Conservation (phyloP, 2,888 invertebrate species). For the Bimastos eiseni region DNA sequence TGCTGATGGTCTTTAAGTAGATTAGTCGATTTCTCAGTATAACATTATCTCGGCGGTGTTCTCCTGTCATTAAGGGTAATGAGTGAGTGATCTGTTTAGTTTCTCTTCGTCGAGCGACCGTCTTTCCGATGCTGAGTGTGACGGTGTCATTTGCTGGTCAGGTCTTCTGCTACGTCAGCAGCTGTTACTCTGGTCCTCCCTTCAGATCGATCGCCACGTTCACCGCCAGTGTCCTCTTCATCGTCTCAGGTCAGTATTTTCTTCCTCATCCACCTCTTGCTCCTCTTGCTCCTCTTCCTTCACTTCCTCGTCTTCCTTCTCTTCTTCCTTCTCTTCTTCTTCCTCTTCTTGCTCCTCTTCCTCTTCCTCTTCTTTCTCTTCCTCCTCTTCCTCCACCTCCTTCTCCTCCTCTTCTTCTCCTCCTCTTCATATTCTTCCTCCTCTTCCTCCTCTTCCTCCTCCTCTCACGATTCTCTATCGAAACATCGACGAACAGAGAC, state of each 20-base stretch:
- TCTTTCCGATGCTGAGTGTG: constrained; percentile 58
- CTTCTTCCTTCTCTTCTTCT: too few species aligned
- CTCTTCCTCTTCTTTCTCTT: too few species aligned
- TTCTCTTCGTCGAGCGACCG: constrained; percentile 56
- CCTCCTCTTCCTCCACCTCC: too few species aligned
- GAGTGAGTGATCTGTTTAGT: constrained; percentile 45
- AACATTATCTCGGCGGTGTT: background rate
- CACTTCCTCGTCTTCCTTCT: background rate
- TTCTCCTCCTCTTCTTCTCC: too few species aligned
- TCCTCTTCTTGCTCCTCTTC: too few species aligned
- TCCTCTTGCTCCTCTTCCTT: background rate
- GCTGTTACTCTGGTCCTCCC: background rate
- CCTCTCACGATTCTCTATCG: too few species aligned
- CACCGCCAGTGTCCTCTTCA: constrained; percentile 14
- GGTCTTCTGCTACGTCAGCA: background rate
- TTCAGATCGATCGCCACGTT: background rate
- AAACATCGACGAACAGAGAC: too few species aligned
- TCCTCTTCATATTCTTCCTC: too few species aligned
- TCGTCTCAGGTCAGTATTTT: background rate
- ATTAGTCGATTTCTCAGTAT: too few species aligned
- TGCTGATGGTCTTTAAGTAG: background rate
- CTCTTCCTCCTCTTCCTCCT: too few species aligned
- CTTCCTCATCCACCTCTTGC: background rate
- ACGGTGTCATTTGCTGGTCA: constrained; percentile 44
- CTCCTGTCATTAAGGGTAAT: background rate